phyloP scores from a whole-genome alignment of 1,140 invertebrate species.

The Geopemphigus sp. region DNA sequence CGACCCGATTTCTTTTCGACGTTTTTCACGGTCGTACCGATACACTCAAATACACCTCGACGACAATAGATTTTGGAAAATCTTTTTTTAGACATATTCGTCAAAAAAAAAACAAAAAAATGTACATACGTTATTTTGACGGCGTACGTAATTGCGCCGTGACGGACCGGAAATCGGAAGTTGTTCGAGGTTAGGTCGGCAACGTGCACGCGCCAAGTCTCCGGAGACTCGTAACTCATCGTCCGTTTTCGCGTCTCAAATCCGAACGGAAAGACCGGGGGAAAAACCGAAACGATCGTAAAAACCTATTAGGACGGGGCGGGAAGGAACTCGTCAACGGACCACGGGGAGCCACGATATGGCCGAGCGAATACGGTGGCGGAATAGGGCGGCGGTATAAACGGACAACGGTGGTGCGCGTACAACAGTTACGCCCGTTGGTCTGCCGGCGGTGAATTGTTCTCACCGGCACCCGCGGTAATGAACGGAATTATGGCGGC shows the following conservation, averaged over 20 bases:
- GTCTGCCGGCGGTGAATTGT: neutral
- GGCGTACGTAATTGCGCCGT: too few relatives aligned
- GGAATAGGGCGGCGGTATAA: neutral
- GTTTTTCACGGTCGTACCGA: too few relatives aligned
- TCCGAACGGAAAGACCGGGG: neutral
- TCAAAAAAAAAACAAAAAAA: too few relatives aligned
- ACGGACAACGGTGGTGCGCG: neutral
- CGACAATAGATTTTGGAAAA: too few relatives aligned
- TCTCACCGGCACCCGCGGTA: neutral
- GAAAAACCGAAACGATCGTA: neutral
- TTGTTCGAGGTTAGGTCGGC: too few relatives aligned
- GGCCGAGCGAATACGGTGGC: neutral
- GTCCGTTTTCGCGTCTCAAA: too few relatives aligned
- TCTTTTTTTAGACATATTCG: too few relatives aligned
- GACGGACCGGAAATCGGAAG: too few relatives aligned
- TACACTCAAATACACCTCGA: too few relatives aligned
- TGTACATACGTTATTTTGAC: too few relatives aligned
- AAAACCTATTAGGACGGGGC: neutral
- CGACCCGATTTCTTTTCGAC: too few relatives aligned
- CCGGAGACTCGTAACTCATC: neutral
- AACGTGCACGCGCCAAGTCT: neutral
- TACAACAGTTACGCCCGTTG: neutral
- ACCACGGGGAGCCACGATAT: neutral
- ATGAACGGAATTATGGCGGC: conserved; percentile 40
- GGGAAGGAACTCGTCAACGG: neutral